Percentiles rank a stretch among this genome's conserved stretches.
phyloP scores from a whole-genome alignment of 2,888 invertebrate species.

The Athalia circularis region DNA sequence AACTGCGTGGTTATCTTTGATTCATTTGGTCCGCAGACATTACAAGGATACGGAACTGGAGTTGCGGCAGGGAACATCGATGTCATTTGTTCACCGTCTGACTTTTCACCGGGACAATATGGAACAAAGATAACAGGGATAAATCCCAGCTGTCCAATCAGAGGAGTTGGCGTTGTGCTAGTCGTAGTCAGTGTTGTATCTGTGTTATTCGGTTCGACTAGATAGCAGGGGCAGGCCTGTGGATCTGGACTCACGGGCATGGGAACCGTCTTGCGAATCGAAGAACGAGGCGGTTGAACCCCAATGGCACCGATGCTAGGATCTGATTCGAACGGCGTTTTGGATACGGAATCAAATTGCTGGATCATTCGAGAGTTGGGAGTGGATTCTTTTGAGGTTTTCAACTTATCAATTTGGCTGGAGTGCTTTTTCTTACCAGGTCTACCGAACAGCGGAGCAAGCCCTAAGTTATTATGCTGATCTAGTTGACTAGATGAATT shows the following conservation, averaged over 20 bases:
- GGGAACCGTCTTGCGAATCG: conserved; percentile 78
- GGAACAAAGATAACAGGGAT: conserved; percentile 84
- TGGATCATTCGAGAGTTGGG: conserved; percentile 33
- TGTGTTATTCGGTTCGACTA: conserved; percentile 76
- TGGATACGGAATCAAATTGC: conserved; percentile 55
- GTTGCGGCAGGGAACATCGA: conserved; percentile 79
- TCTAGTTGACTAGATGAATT: conserved; percentile 58
- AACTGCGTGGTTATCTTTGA: conserved; percentile 52
- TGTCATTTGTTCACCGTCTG: conserved; percentile 71
- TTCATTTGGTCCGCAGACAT: conserved; percentile 75
- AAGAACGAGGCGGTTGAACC: conserved; percentile 75
- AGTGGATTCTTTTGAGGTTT: conserved; percentile 3
- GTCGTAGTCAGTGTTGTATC: conserved; percentile 58
- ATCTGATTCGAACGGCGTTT: conserved; percentile 57
- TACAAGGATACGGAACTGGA: conserved; percentile 80
- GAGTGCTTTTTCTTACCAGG: conserved; percentile 48
- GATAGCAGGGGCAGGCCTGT: conserved; percentile 80
- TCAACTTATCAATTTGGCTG: conserved; percentile 18
- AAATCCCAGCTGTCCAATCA: conserved; percentile 76
- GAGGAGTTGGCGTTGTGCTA: conserved; percentile 65
- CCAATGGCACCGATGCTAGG: conserved; percentile 71
- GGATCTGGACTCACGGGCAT: conserved; percentile 80
- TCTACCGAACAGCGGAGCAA: conserved; percentile 43
- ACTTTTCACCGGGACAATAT: conserved; percentile 78
- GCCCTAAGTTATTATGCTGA: conserved; percentile 9